Percentiles rank a stretch among this genome's conserved stretches.
phyloP scores from a whole-genome alignment of 1,140 invertebrate genomes.

The Drosophila teissieri region DNA sequence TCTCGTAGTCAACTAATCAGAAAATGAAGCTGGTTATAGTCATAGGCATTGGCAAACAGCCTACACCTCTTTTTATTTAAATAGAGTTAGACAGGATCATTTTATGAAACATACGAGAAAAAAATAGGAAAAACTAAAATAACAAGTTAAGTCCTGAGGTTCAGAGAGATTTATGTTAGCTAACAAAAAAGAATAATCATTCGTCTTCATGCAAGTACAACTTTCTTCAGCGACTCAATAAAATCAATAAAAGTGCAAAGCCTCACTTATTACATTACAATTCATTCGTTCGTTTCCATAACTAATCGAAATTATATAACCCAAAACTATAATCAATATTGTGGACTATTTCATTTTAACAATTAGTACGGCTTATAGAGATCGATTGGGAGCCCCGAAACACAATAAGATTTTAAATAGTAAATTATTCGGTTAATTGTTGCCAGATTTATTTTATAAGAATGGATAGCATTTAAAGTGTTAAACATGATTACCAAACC shows the following conservation, averaged over 20 bases:
- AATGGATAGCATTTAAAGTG: conserved; percentile 56
- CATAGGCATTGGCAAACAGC: conserved; percentile 49
- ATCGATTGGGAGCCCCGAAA: neutral
- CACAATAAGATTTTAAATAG: conserved; percentile 74
- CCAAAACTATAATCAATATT: conserved; percentile 55
- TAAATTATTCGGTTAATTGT: conserved; percentile 77
- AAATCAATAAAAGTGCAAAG: conserved; percentile 20
- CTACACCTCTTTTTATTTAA: conserved; percentile 52
- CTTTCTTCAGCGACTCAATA: conserved; percentile 51
- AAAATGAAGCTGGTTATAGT: conserved; percentile 43
- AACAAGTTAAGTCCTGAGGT: conserved; percentile 1
- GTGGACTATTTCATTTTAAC: conserved; percentile 74
- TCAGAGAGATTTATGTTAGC: conserved; percentile 43
- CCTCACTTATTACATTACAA: conserved; percentile 31
- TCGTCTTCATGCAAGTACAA: conserved; percentile 79
- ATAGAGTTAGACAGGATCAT: conserved; percentile 57
- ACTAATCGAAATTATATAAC: conserved; percentile 42
- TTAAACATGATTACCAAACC: conserved; percentile 70
- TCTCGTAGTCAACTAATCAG: conserved; percentile 36
- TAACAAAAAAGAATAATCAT: conserved; percentile 66
- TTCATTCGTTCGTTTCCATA: conserved; percentile 58
- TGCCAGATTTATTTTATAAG: conserved; percentile 73
- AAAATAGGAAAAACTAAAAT: conserved; percentile 15
- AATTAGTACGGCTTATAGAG: conserved; percentile 13
- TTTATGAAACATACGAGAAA: conserved; percentile 60